phyloP scores from a whole-genome alignment of 2,888 invertebrate genomes.

The Agriopis marginaria region DNA sequence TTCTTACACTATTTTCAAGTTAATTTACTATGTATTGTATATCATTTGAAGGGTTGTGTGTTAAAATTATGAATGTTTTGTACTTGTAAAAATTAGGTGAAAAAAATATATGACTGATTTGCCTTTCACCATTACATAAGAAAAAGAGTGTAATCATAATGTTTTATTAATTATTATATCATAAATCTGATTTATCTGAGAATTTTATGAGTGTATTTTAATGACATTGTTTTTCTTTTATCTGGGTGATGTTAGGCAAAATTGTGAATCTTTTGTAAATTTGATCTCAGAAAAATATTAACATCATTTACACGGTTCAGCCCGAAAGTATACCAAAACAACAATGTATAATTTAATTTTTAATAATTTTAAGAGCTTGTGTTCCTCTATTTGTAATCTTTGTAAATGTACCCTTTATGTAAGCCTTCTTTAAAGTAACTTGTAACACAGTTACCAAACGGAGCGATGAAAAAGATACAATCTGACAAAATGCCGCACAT shows the following conservation, averaged over 20 bases:
- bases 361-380: constrained; percentile 68
- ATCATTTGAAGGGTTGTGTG: constrained; percentile 28
- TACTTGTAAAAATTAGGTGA: constrained; percentile 21
- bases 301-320: constrained; percentile 62
- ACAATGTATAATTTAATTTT: constrained; percentile 75
- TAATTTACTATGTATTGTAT: constrained; percentile 2
- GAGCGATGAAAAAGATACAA: constrained; percentile 8
- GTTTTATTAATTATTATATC: too few relatives aligned
- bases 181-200: too few relatives aligned
- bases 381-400: constrained; percentile 75
- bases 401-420: constrained; percentile 61
- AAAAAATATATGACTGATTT: constrained; percentile 18
- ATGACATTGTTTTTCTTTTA: background rate
- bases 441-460: constrained; percentile 28
- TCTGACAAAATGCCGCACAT: constrained; percentile 3
- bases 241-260: constrained; percentile 42
- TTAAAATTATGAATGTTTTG: constrained; percentile 23
- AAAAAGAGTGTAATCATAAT: background rate
- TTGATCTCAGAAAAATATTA: constrained; percentile 75
- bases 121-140: constrained; percentile 13
- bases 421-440: constrained; percentile 45
- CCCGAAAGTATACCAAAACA: constrained; percentile 78
- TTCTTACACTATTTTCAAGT: too few relatives aligned
- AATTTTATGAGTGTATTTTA: background rate
- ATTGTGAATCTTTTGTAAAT: constrained; percentile 67